Evolutionary conservation across 2,888 invertebrate genomes (phyloP).

Genomic region (Dryobota labecula): DNA sequence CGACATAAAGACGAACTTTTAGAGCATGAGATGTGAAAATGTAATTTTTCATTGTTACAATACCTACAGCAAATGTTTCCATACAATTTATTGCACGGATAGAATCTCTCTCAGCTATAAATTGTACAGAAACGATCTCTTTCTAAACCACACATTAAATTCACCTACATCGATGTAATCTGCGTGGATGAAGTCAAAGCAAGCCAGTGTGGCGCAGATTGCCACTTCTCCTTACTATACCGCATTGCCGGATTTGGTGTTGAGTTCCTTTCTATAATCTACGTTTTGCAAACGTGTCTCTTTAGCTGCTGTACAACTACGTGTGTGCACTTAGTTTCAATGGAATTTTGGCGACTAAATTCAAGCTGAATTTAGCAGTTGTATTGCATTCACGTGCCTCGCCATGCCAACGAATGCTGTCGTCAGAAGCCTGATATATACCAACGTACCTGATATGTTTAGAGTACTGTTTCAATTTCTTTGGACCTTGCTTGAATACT

Average conservation of each 20-base stretch:
- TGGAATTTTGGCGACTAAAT: neutral
- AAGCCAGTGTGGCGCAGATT: too few relatives aligned
- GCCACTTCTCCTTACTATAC: neutral
- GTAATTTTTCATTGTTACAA: neutral
- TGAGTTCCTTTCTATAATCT: neutral
- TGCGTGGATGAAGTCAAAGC: neutral
- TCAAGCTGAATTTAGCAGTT: neutral
- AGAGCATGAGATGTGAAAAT: too few relatives aligned
- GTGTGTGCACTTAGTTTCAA: neutral
- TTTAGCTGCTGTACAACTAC: neutral
- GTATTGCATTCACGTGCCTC: neutral
- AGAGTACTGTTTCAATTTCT: slow-evolving; percentile 87
- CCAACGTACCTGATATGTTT: slow-evolving; percentile 91
- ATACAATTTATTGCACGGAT: neutral
- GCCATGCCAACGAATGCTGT: neutral
- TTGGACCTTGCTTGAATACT: slow-evolving; percentile 94
- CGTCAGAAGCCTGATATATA: neutral
- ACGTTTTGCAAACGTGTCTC: neutral
- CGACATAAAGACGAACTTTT: too few relatives aligned
- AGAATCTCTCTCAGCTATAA: too few relatives aligned
- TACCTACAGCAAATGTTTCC: neutral
- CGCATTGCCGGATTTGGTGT: neutral
- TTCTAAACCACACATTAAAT: neutral
- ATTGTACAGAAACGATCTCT: neutral
- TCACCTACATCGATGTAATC: neutral